Base-by-base conservation (phyloP, 2,888 invertebrate genomes). In the Darwinula stevensoni region DNA sequence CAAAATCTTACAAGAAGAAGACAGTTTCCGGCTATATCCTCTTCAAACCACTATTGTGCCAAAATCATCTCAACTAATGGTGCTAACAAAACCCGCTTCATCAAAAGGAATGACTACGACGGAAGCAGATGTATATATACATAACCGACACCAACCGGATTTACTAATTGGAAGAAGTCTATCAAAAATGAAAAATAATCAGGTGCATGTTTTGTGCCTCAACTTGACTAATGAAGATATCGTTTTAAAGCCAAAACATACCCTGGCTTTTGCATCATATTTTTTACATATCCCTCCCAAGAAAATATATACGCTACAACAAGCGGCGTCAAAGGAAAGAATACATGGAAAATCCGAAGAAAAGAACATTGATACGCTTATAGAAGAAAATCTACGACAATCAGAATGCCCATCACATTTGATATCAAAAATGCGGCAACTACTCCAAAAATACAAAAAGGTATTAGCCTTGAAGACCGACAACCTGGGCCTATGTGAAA, bases 1-100 rank as follows among this genome's bases (percentile, higher is more conserved):
- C n/a, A 6, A 6, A 22, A 6, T 9, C 6, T 22, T 22, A 22
- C 9, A 22, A 22, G 22, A 22, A 22, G 22, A 6, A 22, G 22
- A 22, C 22, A 22, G n/a, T 9, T 22, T 22, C 22, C 22, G 22
- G n/a, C 22, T 22, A 22, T 22, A 22, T 22, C 22, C 22, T 6
- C 22, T 22, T 22, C 22, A 22, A 22, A 22, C 22, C 6, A 22
- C 22, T 22, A 22, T 22, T 22, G 22, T 22, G n/a, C 22, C 22
- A 22, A 22, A 22, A 22, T 22, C 22, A 9, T 22, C 22, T 9
- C 22, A 22, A 22, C 22, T 22, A 9, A 22, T 22, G 22, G 22
- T 22, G 22, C n/a, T 22, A 22, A 22, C 22, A 22, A 22, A 22
- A 22, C n/a, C 22, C 22, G 22, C 22, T 22, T 22, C 22, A 22